Evolutionary conservation across 2,113 vertebrate species (phyloP).

Genomic region (Chinchilla lanigera): DNA sequence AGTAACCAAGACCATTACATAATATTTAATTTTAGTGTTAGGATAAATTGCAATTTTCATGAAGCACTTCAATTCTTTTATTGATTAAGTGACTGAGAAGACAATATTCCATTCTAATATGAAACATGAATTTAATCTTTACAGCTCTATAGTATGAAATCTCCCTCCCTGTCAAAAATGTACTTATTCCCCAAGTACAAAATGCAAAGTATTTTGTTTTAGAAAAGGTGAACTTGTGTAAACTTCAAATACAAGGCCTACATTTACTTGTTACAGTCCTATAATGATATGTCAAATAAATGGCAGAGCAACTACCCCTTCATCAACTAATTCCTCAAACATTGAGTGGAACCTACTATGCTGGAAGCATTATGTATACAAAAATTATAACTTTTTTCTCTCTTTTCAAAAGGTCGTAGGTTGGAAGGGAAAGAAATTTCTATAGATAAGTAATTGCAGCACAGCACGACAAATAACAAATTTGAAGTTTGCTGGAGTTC

Average conservation of each 20-base stretch:
- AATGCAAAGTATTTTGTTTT: not conserved
- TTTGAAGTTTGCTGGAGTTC: not conserved
- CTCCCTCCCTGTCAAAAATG: not conserved
- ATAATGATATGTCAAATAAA: not conserved
- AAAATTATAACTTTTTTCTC: not conserved
- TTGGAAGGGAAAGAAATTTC: not conserved
- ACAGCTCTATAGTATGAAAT: not conserved
- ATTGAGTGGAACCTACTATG: not conserved
- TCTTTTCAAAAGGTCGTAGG: not conserved
- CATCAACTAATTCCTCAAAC: not conserved
- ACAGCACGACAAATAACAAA: not conserved
- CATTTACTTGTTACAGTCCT: not conserved
- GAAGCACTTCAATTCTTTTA: not conserved
- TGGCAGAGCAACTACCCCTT: no score
- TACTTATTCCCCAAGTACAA: not conserved
- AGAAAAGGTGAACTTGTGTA: not conserved
- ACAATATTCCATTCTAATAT: not conserved
- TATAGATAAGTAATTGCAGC: not conserved
- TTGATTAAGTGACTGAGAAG: conserved; percentile 11
- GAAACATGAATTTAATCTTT: not conserved
- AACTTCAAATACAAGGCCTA: not conserved
- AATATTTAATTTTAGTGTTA: conserved; percentile 42
- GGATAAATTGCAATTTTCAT: conserved; percentile 14
- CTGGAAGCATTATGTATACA: not conserved
- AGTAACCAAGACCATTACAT: not conserved